Evolutionary conservation across 2,113 vertebrate genomes (phyloP), one percentile per base, ranked within the genome.

Genomic region (Ailurus styani): DNA sequence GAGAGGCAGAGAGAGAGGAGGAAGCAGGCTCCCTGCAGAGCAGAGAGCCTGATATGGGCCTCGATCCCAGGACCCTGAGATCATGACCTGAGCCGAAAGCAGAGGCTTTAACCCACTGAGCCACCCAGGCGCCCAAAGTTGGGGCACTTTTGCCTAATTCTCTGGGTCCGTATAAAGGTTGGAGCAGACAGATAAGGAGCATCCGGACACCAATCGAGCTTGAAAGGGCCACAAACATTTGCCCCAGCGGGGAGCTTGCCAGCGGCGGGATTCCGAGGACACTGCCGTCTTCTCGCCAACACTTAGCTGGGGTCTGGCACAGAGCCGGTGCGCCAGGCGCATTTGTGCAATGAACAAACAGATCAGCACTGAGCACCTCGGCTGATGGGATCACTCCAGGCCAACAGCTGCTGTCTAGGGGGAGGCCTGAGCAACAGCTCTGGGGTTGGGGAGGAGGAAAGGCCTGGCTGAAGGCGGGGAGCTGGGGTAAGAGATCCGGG

Each of bases 271-370:
- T 40, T 55, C 54, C 29, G 7, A 8, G 79, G 40, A 72, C n/a
- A 17, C 15, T 37, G 3, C 5, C 37, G 31, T 34, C 79, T 8
- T 3, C 2, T 27, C 3, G 7, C 17, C n/a, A 17, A 4, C 78
- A 25, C 52, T 79, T 3, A 34, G 73, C 52, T 73, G 27, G 34
- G 2, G 34, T 45, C 89, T 55, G 83, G 85, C 73, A 18, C 70
- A 0, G 4, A 29, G 5, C 64, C 55, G 11, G 52, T 0, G 3
- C 17, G 57, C 34, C 2, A 15, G 6, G 54, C 7, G 18, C 1
- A 1, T 40, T n/a, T 78, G 42, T 31, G 15, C 45, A 62, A 70
- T 20, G 68, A 60, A 89, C 27, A 77, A 37, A 55, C 20, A 37
- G 54, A 55, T 15, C 34, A 66, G 31, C 47, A 9, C 18, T 3